Base-by-base conservation (phyloP, 2,113 vertebrate species). In the Nothobranchius kuhntae region DNA sequence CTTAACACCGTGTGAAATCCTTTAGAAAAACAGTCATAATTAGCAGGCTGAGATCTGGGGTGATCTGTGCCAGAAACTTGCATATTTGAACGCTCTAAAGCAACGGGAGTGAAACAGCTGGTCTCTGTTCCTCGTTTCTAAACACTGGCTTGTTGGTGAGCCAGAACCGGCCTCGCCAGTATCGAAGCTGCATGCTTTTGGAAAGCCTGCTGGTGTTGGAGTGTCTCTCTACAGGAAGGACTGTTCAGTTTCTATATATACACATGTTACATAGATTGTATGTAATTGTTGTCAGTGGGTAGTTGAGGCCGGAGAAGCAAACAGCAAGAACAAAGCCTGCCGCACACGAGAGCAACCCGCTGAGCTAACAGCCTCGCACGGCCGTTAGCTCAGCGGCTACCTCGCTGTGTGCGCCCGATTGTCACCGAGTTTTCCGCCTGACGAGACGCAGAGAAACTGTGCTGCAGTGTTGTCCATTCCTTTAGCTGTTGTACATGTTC, bases 1-100 rank as follows among this genome's bases (percentile, higher is more conserved):
- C 61, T 21, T 57, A 35, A 61, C 73, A 72, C 36, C 78, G 70
- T 55, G 68, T 61, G 77, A 86, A 88, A 80, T 81, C 21, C 64
- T 77, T 7, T 60, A 42, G 47, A 77, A 68, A 88, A 85, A 53
- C 47, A 62, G 15, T 4, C 46, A 0, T 50, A 46, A 76, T 77
- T 77, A 83, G 56, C 81, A 70, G 77, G 42, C 45, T 61, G 75
- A 38, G 63, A 40, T 40, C 38, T 40, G 38, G 24, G 35, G 15
- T 14, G 52, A 17, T 63, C 68, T 65, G 30, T 38, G 72, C 66
- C 69, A 70, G 35, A 65, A 62, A 44, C 62, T 57, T 59, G 56
- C 54, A 61, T 72, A 15, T 70, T 71, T 71, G 50, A 48, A 69
- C 55, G 35, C 15, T 46, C 54, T 65, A 59, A 75, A 81, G 53